Conservation (phyloP, 2,888 invertebrate genomes). For the Tridacna gigas region DNA sequence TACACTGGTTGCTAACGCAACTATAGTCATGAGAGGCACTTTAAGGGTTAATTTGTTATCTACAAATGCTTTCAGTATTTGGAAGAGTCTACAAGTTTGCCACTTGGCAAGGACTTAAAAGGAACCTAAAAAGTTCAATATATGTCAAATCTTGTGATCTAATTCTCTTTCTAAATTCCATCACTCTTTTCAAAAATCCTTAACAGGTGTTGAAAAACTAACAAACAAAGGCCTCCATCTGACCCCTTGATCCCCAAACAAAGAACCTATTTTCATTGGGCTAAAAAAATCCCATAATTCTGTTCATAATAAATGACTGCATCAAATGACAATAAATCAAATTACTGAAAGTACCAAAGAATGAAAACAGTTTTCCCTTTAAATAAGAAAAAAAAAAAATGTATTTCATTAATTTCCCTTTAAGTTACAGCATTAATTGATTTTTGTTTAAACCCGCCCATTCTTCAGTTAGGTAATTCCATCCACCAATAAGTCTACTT, state of each 20-base stretch:
- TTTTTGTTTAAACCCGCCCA: conserved; percentile 27
- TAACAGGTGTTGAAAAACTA: conserved; percentile 9
- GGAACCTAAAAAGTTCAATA: too few species aligned
- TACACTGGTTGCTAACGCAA: too few species aligned
- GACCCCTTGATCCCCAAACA: conserved; percentile 50
- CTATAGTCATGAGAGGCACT: too few species aligned
- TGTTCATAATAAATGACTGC: background rate
- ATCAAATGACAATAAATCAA: background rate
- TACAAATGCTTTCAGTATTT: too few species aligned
- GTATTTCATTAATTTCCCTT: background rate
- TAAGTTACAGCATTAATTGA: background rate
- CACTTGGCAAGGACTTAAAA: too few species aligned
- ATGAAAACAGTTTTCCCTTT: background rate
- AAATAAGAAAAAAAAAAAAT: background rate
- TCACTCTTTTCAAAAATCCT: conserved; percentile 1
- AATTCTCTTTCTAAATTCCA: conserved; percentile 1
- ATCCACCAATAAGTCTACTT: conserved; percentile 7
- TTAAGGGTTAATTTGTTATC: too few species aligned
- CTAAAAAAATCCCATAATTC: background rate
- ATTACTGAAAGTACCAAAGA: background rate
- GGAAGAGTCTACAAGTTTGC: too few species aligned
- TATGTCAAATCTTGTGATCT: background rate
- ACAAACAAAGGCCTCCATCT: conserved; percentile 44
- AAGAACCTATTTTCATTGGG: conserved; percentile 29
- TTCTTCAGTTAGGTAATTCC: conserved; percentile 5